Base-by-base conservation (phyloP, 2,113 vertebrate genomes). In the Prionailurus viverrinus region DNA sequence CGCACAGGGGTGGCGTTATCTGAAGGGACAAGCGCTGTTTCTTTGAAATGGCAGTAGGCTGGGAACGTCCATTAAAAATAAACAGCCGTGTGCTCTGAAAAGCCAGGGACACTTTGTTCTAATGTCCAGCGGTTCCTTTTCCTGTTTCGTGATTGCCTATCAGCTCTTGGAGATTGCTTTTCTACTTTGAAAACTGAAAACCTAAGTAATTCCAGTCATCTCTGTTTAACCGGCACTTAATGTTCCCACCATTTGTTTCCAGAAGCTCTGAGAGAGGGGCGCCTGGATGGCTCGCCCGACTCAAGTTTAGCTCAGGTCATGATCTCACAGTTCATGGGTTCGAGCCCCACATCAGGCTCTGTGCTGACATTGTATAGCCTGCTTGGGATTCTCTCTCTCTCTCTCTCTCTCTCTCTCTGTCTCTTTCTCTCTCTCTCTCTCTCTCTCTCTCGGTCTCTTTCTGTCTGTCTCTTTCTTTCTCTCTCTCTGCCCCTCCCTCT, bases 11-110 rank as follows among this genome's bases (percentile, higher is more conserved):
- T 19, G 4, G 45, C 71, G 1, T 78, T 68, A 68, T 87, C 69
- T 10, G 27, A 25, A 41, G 27, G 45, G 2, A 8, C 15, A 81
- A 39, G 68, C 0, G 1, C 36, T 1, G 4, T 0, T 0, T 0
- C 91, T 98, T 95, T 84, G 93, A 91, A 95, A 61, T 5, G 10
- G 61, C 83, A 4, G 14, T 7, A 31, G n/a, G 53, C 68, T 63
- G 78, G 84, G 89, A 73, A 91, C 16, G 2, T 19, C 55, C 55
- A 4, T 76, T 5, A 7, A 41, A 92, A 93, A 76, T 31, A 84
- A 97, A 94, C 92, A 97, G 92, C 41, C 29, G 0, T 41, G 55
- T 45, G 69, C 27, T 36, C 87, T 31, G 53, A 73, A 51, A 79
- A 48, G 58, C 36, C 36, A 0, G 27, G 68, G 85, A 88, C 65